phyloP scores from a whole-genome alignment of 2,888 invertebrate genomes.

The Acleris emargana region DNA sequence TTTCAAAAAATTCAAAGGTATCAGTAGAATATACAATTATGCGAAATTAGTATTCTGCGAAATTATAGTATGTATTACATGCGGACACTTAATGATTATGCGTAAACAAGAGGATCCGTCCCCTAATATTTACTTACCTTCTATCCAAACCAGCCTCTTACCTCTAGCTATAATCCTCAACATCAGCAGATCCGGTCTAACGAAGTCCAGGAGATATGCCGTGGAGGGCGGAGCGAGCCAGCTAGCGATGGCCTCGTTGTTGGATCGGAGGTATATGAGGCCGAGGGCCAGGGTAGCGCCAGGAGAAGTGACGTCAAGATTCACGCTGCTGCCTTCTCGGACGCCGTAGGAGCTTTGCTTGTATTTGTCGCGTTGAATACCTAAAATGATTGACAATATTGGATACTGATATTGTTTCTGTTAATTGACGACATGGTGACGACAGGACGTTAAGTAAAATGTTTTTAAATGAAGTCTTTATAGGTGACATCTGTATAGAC shows the following conservation, averaged over 20 bases:
- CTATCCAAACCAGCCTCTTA: slow-evolving; percentile 42
- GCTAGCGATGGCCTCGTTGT: slow-evolving; percentile 92
- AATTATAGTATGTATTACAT: too few relatives aligned
- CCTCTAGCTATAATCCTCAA: slow-evolving; percentile 91
- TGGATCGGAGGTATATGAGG: slow-evolving; percentile 94
- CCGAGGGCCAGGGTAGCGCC: slow-evolving; percentile 98
- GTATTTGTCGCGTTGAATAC: slow-evolving; percentile 94
- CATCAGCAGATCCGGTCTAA: slow-evolving; percentile 95
- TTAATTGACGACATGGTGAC: too few relatives aligned
- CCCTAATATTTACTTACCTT: too few relatives aligned
- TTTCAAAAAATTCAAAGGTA: too few relatives aligned
- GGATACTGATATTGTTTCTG: too few relatives aligned
- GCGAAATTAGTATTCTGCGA: too few relatives aligned
- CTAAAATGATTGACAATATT: slow-evolving; percentile 56
- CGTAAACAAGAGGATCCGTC: too few relatives aligned
- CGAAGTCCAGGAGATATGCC: slow-evolving; percentile 94
- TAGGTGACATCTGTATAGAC: too few relatives aligned
- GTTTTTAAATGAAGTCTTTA: too few relatives aligned
- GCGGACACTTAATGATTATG: too few relatives aligned
- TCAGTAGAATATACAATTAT: too few relatives aligned
- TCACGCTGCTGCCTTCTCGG: slow-evolving; percentile 94
- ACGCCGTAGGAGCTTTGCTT: slow-evolving; percentile 94
- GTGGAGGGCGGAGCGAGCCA: slow-evolving; percentile 97
- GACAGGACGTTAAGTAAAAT: too few relatives aligned
- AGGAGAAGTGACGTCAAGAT: slow-evolving; percentile 97